Conservation (phyloP, 2,113 vertebrate species). For the Hoplias malabaricus region DNA sequence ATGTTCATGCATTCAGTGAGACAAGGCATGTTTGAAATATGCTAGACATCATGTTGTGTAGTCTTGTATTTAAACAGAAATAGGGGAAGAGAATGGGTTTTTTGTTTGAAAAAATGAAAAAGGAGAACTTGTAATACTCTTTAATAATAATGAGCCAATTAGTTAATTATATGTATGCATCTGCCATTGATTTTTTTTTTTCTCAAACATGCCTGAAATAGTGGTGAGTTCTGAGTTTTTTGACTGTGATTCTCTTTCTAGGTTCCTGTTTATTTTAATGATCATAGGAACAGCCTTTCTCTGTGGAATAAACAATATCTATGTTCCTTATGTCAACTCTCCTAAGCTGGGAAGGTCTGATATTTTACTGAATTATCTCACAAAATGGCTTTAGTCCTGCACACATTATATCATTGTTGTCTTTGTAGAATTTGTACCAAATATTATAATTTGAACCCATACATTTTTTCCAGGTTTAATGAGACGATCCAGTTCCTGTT, state of each 20-base stretch:
- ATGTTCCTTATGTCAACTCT: conserved; percentile 81
- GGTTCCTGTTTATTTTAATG: conserved; percentile 92
- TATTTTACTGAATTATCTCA: background rate
- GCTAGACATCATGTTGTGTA: too few relatives aligned
- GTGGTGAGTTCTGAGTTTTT: background rate
- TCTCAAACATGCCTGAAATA: background rate
- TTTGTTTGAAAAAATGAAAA: too few relatives aligned
- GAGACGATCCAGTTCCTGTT: conserved; percentile 89
- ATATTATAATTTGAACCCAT: too few relatives aligned
- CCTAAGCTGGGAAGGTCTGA: conserved; percentile 81
- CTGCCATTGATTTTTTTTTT: too few relatives aligned
- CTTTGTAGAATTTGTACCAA: background rate
- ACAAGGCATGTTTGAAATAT: background rate
- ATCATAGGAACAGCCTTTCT: conserved; percentile 90
- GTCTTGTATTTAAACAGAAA: too few relatives aligned
- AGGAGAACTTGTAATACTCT: too few relatives aligned
- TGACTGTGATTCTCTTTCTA: conserved; percentile 43
- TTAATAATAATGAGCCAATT: too few relatives aligned
- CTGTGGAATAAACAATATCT: conserved; percentile 89
- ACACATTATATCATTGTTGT: background rate
- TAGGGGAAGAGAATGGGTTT: too few relatives aligned
- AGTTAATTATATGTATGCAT: too few relatives aligned
- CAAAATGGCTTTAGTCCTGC: background rate
- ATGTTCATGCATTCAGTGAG: background rate
- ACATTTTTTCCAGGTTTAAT: conserved; percentile 77